phyloP scores from a whole-genome alignment of 35 echinoderm and acorn worm species.

The Ptychodera flava region DNA sequence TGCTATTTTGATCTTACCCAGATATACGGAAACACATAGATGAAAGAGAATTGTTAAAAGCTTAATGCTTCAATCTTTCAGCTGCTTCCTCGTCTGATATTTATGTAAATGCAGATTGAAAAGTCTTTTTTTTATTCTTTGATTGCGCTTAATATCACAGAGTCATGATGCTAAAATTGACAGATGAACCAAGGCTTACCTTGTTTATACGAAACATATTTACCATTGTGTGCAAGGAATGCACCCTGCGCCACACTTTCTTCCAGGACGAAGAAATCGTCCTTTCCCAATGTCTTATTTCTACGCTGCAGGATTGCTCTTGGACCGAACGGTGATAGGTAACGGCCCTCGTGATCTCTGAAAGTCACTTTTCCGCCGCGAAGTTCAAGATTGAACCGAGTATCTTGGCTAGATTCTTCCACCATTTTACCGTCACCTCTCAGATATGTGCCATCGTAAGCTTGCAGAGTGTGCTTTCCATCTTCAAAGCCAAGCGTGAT shows the following conservation, averaged over 20 bases:
- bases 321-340: slow-evolving; percentile 39
- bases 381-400: slow-evolving; percentile 43
- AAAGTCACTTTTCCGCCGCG: slow-evolving; percentile 46
- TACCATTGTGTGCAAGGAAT: slow-evolving; percentile 32
- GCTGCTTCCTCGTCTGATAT: no score
- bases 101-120: no score
- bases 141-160: no score
- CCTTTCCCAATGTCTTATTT: slow-evolving; percentile 41
- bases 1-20: no score
- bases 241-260: slow-evolving; percentile 65
- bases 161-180: no score
- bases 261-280: slow-evolving; percentile 45
- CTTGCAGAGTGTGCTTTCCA: slow-evolving; percentile 50
- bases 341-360: slow-evolving; percentile 44
- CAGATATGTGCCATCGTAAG: slow-evolving; percentile 48
- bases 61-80: no score
- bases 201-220: slow-evolving; percentile 54
- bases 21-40: no score
- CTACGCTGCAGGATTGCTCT: slow-evolving; percentile 2
- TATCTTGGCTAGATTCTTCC: slow-evolving; percentile 16
- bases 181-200: slow-evolving; percentile 46
- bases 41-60: no score
- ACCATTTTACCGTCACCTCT: slow-evolving; percentile 26
- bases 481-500: slow-evolving; percentile 48
- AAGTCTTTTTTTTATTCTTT: no score